phyloP scores from a whole-genome alignment of 2,888 invertebrate species.

The Leptinotarsa juncta region DNA sequence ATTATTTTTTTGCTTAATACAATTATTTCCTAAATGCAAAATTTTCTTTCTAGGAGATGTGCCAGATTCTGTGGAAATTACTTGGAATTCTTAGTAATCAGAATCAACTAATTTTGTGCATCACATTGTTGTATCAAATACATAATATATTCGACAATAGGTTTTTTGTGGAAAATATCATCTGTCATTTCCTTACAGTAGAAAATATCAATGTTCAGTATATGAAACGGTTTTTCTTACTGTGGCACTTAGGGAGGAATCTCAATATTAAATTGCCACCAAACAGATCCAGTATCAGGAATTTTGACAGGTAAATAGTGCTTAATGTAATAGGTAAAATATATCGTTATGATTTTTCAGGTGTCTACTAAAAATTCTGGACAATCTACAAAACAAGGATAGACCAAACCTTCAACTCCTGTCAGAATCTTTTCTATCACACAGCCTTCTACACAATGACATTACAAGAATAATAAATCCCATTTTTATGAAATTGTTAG shows the following conservation, averaged over 20 bases:
- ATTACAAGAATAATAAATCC: slow-evolving; percentile 83
- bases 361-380: slow-evolving; percentile 79
- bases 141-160: slow-evolving; percentile 75
- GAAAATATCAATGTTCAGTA: slow-evolving; percentile 69
- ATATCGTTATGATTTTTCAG: slow-evolving; percentile 61
- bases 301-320: slow-evolving; percentile 72
- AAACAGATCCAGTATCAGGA: slow-evolving; percentile 65
- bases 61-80: slow-evolving; percentile 79
- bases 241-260: slow-evolving; percentile 85
- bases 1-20: neutral
- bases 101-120: slow-evolving; percentile 72
- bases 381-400: slow-evolving; percentile 73
- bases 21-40: neutral
- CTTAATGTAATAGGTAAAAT: neutral
- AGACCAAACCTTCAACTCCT: slow-evolving; percentile 72
- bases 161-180: slow-evolving; percentile 77
- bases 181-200: slow-evolving; percentile 68
- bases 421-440: slow-evolving; percentile 81
- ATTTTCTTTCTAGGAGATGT: slow-evolving; percentile 69
- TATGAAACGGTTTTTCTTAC: slow-evolving; percentile 73
- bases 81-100: slow-evolving; percentile 71
- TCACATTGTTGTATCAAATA: slow-evolving; percentile 80
- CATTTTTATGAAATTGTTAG: slow-evolving; percentile 78
- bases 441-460: slow-evolving; percentile 80
- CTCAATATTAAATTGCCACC: slow-evolving; percentile 68